These are phyloP conservation scores for Darevskia nairensis DNA, from an alignment of 2,797 vertebrate genomes.

Conservation along the genomic window DNA sequence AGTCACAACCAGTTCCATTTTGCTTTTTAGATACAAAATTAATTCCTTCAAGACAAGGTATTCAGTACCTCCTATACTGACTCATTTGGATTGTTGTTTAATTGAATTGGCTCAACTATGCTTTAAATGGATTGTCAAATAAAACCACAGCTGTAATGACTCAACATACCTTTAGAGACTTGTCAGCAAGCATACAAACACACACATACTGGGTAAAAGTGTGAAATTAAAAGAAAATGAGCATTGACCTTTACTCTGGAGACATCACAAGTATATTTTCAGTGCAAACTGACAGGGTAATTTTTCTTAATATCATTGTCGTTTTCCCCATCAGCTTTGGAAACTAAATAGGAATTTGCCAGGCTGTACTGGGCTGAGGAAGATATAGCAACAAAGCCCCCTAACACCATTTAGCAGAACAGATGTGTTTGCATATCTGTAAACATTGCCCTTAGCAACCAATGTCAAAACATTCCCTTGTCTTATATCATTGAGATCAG, in stretches of 20 bases:
- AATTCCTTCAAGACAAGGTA: conserved; percentile 55
- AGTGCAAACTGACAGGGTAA: conserved; percentile 31
- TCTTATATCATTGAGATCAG: conserved; percentile 20
- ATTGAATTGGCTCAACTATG: conserved; percentile 52
- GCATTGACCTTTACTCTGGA: conserved; percentile 47
- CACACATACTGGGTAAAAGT: background rate
- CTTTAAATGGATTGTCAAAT: conserved; percentile 63
- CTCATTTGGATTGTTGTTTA: conserved; percentile 61
- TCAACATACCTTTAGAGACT: conserved; percentile 44
- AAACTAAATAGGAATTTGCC: conserved; percentile 39
- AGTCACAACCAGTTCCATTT: conserved; percentile 23
- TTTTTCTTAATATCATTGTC: conserved; percentile 42
- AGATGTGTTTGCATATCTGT: conserved; percentile 35
- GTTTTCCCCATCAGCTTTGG: conserved; percentile 17
- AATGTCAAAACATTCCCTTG: conserved; percentile 41
- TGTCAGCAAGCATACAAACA: conserved; percentile 46
- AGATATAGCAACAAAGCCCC: conserved; percentile 15
- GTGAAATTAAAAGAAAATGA: conserved; percentile 52
- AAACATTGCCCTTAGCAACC: conserved; percentile 24
- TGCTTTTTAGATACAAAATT: conserved; percentile 58
- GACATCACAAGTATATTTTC: conserved; percentile 23
- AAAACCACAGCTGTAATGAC: conserved; percentile 47
- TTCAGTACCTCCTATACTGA: conserved; percentile 29
- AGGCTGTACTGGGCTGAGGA: conserved; percentile 26
- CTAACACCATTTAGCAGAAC: background rate